Evolutionary conservation across 2,888 invertebrate genomes (phyloP), one percentile per base, ranked within the genome.

Genomic region (Odontocerum albicorne): DNA sequence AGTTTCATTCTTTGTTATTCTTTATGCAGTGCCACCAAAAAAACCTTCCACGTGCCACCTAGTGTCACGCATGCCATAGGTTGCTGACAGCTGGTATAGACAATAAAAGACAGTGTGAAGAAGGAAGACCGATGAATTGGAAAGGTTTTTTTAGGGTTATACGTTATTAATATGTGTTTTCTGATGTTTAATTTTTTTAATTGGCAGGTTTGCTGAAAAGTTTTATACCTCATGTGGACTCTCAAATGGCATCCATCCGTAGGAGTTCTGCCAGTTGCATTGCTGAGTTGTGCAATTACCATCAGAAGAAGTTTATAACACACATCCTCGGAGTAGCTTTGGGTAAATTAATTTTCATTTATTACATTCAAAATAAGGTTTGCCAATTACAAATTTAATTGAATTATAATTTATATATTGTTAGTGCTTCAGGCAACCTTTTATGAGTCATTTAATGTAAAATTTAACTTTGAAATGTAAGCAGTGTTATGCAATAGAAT

Each of bases 221-320:
- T 1, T 81, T 89, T 62, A 68, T 89, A 22, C 74, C 73, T 0
- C 89, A 90, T 66, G 73, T 88, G 49, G 79, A 81, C 31, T 74
- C 73, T 8, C 46, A 71, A 10, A 87, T 88, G 61, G 86, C 93
- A 3, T 87, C 87, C 2, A 85, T 92, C 57, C 79, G 95, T 55
- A 82, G 97, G 61, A 88, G 91, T 17, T 87, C 92, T 21, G 86
- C 93, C 1, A 84, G 82, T 46, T 90, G 91, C 70, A 84, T 95
- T 53, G 83, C 92, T 32, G 83, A 86, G 55, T 80, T 94, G 50
- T 92, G 93, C 71, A 80, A 87, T 57, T 83, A 92, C 58, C 80
- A 89, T 59, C 80, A 89, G 49, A 91, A 90, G 68, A 72, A 82
- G 61, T 88, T 89, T 71, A 71, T 86, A 58, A 77, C 81, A 2